phyloP scores from a whole-genome alignment of 2,797 vertebrate species.

The Acrossocheilus wenchowensis region DNA sequence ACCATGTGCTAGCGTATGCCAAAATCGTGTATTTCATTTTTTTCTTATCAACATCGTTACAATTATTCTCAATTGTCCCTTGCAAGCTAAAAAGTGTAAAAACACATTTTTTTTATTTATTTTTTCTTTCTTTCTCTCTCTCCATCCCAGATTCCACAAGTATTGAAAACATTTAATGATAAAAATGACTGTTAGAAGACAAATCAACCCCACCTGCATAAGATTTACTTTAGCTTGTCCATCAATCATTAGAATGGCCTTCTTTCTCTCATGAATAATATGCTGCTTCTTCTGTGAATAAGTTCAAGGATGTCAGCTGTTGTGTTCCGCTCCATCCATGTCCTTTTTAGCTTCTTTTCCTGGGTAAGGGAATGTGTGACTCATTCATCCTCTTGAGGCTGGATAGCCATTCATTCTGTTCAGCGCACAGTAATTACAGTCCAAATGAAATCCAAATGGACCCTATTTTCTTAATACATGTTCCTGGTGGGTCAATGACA shows the following conservation, averaged over 20 bases:
- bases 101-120: too few species aligned
- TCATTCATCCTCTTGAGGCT: conserved; percentile 2
- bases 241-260: conserved; percentile 34
- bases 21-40: not conserved
- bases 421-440: not conserved
- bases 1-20: not conserved
- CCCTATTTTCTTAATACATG: not conserved
- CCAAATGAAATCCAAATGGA: not conserved
- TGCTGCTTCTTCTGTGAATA: conserved; percentile 19
- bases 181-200: not conserved
- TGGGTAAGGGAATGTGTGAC: not conserved
- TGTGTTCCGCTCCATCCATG: conserved; percentile 11
- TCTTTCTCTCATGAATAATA: conserved; percentile 47
- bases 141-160: not conserved
- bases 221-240: conserved; percentile 19
- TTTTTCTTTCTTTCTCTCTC: not conserved
- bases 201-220: not conserved
- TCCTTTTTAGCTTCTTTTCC: conserved; percentile 9
- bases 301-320: conserved; percentile 29
- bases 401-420: conserved; percentile 5
- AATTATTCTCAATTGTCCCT: not conserved
- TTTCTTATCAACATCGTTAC: not conserved
- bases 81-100: not conserved
- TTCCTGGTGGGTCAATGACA: not conserved
- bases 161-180: not conserved